Conservation (phyloP, 2,797 vertebrate genomes). For the Pelodytes ibericus region DNA sequence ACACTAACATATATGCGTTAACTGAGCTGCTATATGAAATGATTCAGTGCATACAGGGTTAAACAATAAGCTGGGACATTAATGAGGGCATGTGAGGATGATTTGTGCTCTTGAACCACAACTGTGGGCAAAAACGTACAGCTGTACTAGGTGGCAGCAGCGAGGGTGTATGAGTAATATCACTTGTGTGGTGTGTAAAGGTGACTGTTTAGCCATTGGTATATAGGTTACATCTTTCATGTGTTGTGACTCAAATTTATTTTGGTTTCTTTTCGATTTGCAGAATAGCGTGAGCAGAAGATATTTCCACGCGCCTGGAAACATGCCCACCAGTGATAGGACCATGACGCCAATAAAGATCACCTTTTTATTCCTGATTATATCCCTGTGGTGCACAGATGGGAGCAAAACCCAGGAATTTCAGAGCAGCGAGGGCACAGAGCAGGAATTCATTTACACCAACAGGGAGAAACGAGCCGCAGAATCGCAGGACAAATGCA, state of each 20-base stretch:
- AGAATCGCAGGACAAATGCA: conserved; percentile 84
- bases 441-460: conserved; percentile 83
- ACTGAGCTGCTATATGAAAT: too few species aligned
- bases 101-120: too few species aligned
- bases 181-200: too few species aligned
- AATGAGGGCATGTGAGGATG: too few species aligned
- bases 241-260: not conserved
- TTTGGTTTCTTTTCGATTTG: conserved; percentile 56
- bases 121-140: too few species aligned
- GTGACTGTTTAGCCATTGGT: too few species aligned
- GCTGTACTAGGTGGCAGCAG: too few species aligned
- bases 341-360: conserved; percentile 69
- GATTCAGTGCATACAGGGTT: too few species aligned
- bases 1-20: too few species aligned
- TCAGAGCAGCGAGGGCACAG: conserved; percentile 75
- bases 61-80: too few species aligned
- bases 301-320: conserved; percentile 39
- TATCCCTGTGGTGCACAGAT: conserved; percentile 58
- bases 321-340: conserved; percentile 51
- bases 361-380: conserved; percentile 67
- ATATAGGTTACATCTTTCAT: too few species aligned
- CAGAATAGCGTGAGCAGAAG: conserved; percentile 63
- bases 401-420: conserved; percentile 74
- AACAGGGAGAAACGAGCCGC: conserved; percentile 81
- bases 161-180: too few species aligned